Evolutionary conservation across 35 echinoderm and acorn worm species (phyloP).

Genomic region (Holothuria glaberrima): DNA sequence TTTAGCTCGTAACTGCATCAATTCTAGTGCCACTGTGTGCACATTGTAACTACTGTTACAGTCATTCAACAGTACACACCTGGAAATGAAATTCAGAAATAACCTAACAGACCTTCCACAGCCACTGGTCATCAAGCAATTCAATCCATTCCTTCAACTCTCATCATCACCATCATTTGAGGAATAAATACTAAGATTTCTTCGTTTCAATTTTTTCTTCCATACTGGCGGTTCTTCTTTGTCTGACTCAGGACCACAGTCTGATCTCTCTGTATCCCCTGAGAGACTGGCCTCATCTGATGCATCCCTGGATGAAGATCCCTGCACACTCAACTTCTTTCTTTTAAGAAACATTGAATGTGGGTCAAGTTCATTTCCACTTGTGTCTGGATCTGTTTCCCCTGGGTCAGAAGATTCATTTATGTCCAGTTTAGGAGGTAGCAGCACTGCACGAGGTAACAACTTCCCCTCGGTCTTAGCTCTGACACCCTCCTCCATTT

Average conservation of each 20-base stretch:
- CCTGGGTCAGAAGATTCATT: conserved; percentile 34
- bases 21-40: too few relatives aligned
- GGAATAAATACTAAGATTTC: conserved; percentile 54
- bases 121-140: too few relatives aligned
- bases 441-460: neutral
- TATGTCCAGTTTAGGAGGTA: conserved; percentile 49
- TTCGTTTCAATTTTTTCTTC: conserved; percentile 55
- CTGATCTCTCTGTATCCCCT: conserved; percentile 63
- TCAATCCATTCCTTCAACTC: conserved; percentile 15
- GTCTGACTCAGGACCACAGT: conserved; percentile 48
- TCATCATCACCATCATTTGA: conserved; percentile 66
- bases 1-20: too few relatives aligned
- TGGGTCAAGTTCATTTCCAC: conserved; percentile 50
- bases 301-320: conserved; percentile 64
- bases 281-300: conserved; percentile 76
- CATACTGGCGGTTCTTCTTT: conserved; percentile 35
- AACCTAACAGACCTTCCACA: too few relatives aligned
- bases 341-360: conserved; percentile 55
- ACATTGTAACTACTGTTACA: too few relatives aligned
- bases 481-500: neutral
- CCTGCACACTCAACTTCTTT: conserved; percentile 71
- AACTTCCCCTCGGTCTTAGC: neutral
- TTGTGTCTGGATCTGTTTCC: conserved; percentile 50
- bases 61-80: too few relatives aligned
- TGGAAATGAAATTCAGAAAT: too few relatives aligned